A percentile compares a stretch with the other conserved stretches of the same genome.
These are phyloP conservation scores for Condylostylus longicornis DNA, from an alignment of 1,140 invertebrate species.

Conservation along the genomic window DNA sequence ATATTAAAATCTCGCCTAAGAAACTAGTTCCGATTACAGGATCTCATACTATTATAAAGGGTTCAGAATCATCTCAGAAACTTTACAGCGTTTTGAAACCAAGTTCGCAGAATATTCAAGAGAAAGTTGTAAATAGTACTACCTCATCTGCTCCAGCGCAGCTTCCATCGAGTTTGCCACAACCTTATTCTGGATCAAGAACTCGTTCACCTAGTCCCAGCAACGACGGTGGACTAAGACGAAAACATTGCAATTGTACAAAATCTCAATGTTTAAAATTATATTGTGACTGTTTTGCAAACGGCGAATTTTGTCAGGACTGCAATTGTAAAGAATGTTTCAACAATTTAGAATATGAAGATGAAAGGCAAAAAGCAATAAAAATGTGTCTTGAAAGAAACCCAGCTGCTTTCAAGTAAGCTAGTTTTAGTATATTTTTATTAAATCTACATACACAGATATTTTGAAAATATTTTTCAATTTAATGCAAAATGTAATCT, in stretches of 20 bases:
- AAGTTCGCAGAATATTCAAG: no score
- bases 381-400: constrained; percentile 86
- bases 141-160: no score
- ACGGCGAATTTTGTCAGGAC: constrained; percentile 96
- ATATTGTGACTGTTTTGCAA: constrained; percentile 99
- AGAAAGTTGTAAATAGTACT: no score
- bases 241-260: constrained; percentile 80
- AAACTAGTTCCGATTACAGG: no score
- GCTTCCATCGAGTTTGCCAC: background rate
- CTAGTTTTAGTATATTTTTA: no score
- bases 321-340: constrained; percentile 98
- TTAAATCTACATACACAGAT: no score
- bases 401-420: constrained; percentile 69
- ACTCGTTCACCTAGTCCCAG: background rate
- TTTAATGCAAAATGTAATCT: no score
- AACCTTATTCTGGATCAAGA: background rate
- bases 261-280: constrained; percentile 98
- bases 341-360: constrained; percentile 93
- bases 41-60: background rate
- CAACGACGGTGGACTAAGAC: constrained; percentile 11
- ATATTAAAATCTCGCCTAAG: no score
- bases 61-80: constrained; percentile 1
- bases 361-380: constrained; percentile 84
- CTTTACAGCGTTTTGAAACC: background rate
- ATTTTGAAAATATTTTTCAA: no score